Evolutionary conservation across 2,797 vertebrate species (phyloP).

Genomic region (Erethizon dorsatum): DNA sequence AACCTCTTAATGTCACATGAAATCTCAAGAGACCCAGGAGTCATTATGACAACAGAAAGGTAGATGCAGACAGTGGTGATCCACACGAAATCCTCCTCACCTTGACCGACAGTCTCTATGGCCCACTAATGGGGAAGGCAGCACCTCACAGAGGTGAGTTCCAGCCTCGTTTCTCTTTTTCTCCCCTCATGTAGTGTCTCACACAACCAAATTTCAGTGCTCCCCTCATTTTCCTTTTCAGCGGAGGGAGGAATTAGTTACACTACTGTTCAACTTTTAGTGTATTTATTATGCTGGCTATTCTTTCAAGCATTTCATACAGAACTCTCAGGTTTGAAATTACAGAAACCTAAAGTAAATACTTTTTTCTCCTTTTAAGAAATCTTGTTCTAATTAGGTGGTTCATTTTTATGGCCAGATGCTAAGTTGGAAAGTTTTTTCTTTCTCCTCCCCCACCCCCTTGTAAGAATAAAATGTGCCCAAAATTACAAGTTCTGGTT

Average conservation of each 20-base stretch:
- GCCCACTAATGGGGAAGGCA: constrained; percentile 46
- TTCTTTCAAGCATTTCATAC: constrained; percentile 79
- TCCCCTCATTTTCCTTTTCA: constrained; percentile 69
- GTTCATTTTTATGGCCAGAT: constrained; percentile 82
- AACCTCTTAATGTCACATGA: constrained; percentile 52
- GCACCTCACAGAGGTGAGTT: background rate
- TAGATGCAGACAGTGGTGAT: constrained; percentile 50
- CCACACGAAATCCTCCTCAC: background rate
- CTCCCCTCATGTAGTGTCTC: background rate
- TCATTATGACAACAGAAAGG: constrained; percentile 59
- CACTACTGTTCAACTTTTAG: constrained; percentile 79
- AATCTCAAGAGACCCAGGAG: constrained; percentile 74
- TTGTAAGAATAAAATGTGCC: constrained; percentile 69
- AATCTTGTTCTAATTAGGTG: constrained; percentile 81
- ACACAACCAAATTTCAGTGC: background rate
- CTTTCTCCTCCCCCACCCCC: background rate
- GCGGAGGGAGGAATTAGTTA: constrained; percentile 72
- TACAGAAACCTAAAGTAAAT: constrained; percentile 76
- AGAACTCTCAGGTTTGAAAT: constrained; percentile 82
- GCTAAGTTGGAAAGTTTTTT: constrained; percentile 71
- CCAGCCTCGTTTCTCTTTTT: background rate
- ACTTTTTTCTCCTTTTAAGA: constrained; percentile 80
- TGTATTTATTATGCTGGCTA: constrained; percentile 62
- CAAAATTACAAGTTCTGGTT: constrained; percentile 64
- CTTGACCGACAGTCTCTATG: constrained; percentile 68